Percentiles rank a stretch among this genome's conserved stretches.
phyloP scores from a whole-genome alignment of 2,113 vertebrate genomes.

The Sprattus sprattus region DNA sequence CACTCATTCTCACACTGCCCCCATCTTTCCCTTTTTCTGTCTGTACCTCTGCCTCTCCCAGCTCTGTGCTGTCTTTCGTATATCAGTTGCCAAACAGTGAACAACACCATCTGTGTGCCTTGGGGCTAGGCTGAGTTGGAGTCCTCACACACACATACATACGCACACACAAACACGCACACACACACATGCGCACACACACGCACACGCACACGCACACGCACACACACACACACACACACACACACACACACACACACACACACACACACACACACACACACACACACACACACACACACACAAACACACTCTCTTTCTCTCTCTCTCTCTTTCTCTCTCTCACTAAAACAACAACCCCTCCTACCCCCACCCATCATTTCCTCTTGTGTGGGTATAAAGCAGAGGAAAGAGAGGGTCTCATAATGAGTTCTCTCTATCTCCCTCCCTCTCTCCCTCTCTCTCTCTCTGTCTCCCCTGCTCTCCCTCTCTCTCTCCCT shows the following conservation, averaged over 20 bases:
- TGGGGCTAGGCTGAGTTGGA: not conserved
- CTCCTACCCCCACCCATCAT: not conserved
- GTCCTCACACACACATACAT: not conserved
- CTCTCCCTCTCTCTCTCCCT: not conserved
- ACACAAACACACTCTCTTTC: not conserved
- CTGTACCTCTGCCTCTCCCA: not conserved
- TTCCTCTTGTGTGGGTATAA: not conserved
- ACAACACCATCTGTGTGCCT: slow-evolving; percentile 12
- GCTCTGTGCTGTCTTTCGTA: not conserved
- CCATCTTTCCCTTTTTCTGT: not conserved
- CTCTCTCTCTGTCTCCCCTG: not conserved
- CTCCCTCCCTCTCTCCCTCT: not conserved
- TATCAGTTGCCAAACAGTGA: not conserved
- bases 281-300: too few species aligned
- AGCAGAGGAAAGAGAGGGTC: not conserved
- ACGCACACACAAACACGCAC: not conserved
- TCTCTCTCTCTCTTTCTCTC: too few species aligned
- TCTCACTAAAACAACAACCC: not conserved
- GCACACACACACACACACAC: too few species aligned
- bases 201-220: not conserved
- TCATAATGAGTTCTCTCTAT: slow-evolving; percentile 22
- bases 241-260: not conserved
- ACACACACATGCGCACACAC: not conserved
- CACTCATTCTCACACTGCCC: not conserved
- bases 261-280: not conserved